phyloP scores from a whole-genome alignment of 1,140 invertebrate species.

The Drosophila dunni region DNA sequence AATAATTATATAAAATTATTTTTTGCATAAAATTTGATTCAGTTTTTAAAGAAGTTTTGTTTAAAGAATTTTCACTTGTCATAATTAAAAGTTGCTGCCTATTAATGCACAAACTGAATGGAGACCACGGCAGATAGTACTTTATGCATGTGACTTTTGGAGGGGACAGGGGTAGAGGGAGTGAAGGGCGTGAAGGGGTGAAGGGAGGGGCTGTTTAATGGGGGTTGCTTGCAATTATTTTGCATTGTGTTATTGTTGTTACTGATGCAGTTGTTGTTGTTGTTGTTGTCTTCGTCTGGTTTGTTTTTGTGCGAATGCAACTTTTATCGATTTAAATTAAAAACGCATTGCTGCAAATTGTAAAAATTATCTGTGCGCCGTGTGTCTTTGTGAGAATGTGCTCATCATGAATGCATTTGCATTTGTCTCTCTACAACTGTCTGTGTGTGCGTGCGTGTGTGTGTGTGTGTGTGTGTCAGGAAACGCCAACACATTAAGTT shows the following conservation, averaged over 20 bases:
- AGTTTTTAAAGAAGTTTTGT: conserved; percentile 7
- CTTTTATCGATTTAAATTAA: conserved; percentile 82
- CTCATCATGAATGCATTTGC: conserved; percentile 56
- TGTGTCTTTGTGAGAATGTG: conserved; percentile 49
- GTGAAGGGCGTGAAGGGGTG: no score
- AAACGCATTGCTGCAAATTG: conserved; percentile 82
- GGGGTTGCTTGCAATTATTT: conserved; percentile 71
- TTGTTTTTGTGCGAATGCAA: conserved; percentile 76
- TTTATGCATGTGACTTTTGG: background rate
- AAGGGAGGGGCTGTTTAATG: conserved; percentile 29
- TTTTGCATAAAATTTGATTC: background rate
- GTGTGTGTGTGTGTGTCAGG: conserved; percentile 57
- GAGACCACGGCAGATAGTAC: conserved; percentile 24
- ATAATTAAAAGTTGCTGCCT: conserved; percentile 47
- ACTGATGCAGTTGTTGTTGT: conserved; percentile 25
- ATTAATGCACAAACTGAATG: conserved; percentile 26
- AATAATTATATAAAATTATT: background rate
- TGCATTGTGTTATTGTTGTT: conserved; percentile 62
- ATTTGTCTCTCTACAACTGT: conserved; percentile 16
- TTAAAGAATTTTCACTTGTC: conserved; percentile 33
- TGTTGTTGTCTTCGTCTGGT: conserved; percentile 49
- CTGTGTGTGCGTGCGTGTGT: conserved; percentile 9
- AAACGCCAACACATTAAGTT: conserved; percentile 80
- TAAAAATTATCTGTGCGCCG: conserved; percentile 77
- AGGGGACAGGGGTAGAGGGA: background rate